These are phyloP conservation scores for Phaethornis superciliosus DNA, from an alignment of 2,113 vertebrate species.

Conservation along the genomic window DNA sequence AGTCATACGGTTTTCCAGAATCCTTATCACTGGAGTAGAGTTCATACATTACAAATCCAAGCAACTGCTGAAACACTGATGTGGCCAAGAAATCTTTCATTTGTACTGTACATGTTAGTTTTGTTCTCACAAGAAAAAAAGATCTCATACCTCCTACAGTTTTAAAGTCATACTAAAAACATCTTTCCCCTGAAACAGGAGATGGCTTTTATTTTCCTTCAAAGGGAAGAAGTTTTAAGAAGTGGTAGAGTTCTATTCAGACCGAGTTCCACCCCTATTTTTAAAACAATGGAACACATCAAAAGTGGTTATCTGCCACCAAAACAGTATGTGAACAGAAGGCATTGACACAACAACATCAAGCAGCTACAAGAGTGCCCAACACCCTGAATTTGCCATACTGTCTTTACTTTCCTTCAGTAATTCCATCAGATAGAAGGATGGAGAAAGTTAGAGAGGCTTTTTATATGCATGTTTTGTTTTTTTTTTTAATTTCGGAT, in stretches of 20 bases:
- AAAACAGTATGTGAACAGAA: background rate
- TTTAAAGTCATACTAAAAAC: background rate
- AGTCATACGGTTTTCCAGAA: background rate
- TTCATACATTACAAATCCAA: conserved; percentile 13
- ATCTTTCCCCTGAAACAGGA: background rate
- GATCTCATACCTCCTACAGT: background rate
- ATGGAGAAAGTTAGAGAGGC: background rate
- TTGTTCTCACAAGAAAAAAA: background rate
- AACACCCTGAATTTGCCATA: background rate
- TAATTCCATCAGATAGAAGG: background rate
- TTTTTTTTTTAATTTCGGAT: background rate
- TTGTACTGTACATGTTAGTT: conserved; percentile 19
- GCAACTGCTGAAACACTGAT: conserved; percentile 10
- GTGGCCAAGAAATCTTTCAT: conserved; percentile 41
- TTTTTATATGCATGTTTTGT: background rate
- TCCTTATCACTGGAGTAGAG: background rate
- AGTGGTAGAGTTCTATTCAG: background rate
- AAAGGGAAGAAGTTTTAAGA: background rate
- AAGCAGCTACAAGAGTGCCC: background rate
- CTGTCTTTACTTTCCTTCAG: background rate
- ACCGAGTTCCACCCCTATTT: background rate
- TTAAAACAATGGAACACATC: background rate
- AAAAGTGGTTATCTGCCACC: background rate
- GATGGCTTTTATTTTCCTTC: background rate
- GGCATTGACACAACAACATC: background rate